These are phyloP conservation scores for Astreopora myriophthalma DNA, from an alignment of 64 coral and sea anemone species.

Conservation along the genomic window DNA sequence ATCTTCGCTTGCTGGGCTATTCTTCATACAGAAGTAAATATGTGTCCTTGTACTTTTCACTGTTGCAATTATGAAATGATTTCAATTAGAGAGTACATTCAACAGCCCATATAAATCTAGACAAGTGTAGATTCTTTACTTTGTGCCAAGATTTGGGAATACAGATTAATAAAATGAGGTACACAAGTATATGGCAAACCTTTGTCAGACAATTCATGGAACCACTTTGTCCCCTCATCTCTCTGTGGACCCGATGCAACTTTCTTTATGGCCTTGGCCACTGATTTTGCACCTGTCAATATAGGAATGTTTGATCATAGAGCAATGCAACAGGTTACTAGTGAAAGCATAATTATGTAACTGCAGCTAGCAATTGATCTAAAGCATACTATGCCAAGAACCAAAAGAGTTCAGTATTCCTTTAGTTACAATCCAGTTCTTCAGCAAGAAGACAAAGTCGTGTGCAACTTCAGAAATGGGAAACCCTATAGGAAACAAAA, in stretches of 20 bases:
- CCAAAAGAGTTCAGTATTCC: background rate
- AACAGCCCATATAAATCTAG: too few relatives aligned
- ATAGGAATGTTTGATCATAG: background rate
- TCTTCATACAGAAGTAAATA: conserved; percentile 3
- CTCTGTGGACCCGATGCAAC: conserved; percentile 1
- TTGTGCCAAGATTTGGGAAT: too few relatives aligned
- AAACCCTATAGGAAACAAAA: background rate
- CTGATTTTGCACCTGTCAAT: conserved; percentile 15
- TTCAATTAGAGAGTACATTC: too few relatives aligned
- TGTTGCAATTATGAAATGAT: background rate
- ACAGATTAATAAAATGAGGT: too few relatives aligned
- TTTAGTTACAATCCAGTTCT: background rate
- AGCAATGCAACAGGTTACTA: too few relatives aligned
- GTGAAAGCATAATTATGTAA: too few relatives aligned
- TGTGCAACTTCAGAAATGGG: background rate
- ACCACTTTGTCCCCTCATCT: conserved; percentile 26
- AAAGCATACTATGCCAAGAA: background rate
- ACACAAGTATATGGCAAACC: background rate
- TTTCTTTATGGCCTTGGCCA: conserved; percentile 29
- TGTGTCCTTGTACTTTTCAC: conserved; percentile 48
- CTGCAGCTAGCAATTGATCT: too few relatives aligned
- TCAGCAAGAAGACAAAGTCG: background rate
- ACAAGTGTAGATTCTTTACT: too few relatives aligned
- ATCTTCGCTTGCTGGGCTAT: background rate
- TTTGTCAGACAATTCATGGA: conserved; percentile 38